phyloP scores from a whole-genome alignment of 2,888 invertebrate species.

The Microctonus hyperodae region DNA sequence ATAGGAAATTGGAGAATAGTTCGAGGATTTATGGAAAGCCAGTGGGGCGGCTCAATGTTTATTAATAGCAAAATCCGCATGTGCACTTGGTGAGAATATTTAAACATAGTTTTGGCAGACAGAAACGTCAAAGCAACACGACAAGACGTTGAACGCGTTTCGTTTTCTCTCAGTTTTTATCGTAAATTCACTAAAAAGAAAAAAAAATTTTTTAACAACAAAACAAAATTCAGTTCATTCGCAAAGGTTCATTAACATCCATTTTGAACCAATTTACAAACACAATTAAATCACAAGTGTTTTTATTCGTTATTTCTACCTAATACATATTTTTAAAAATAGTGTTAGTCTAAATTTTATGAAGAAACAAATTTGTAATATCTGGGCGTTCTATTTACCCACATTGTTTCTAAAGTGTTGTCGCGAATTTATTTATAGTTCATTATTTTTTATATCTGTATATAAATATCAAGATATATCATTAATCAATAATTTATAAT shows the following conservation, averaged over 20 bases:
- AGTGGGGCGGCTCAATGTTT: constrained; percentile 46
- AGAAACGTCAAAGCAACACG: constrained; percentile 61
- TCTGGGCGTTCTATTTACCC: constrained; percentile 17
- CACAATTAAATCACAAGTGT: neutral
- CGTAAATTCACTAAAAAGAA: constrained; percentile 19
- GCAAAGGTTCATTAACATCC: too few relatives aligned
- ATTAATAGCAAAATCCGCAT: constrained; percentile 57
- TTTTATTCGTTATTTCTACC: neutral
- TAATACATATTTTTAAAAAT: neutral
- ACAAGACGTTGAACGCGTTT: constrained; percentile 51
- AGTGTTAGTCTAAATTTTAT: too few relatives aligned
- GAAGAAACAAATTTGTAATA: neutral
- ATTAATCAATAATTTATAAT: too few relatives aligned
- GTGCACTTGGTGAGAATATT: constrained; percentile 51
- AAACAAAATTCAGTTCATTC: too few relatives aligned
- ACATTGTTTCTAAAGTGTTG: constrained; percentile 30
- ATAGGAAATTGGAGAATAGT: constrained; percentile 28
- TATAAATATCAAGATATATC: too few relatives aligned
- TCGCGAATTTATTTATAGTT: constrained; percentile 17
- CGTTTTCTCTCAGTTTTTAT: constrained; percentile 13
- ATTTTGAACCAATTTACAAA: neutral
- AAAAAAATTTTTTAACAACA: constrained; percentile 4
- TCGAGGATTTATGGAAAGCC: constrained; percentile 29
- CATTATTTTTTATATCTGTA: neutral
- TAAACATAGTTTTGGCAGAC: constrained; percentile 62